Evolutionary conservation across 2,888 invertebrate genomes (phyloP), one percentile per base, ranked within the genome.

Genomic region (Campaea margaritaria): DNA sequence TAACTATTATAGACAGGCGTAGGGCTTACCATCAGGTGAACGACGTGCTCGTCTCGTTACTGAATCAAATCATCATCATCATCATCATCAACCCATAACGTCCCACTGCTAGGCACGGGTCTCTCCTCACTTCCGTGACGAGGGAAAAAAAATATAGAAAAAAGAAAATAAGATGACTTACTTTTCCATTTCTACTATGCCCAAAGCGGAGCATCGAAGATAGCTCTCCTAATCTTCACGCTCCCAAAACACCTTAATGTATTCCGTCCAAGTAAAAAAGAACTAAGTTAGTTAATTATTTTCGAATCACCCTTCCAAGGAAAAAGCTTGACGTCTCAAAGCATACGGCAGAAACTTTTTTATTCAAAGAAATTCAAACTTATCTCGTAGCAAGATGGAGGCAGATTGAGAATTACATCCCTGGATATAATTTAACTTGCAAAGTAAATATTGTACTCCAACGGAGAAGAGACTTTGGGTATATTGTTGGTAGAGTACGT

Each of bases 381-480:
- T 73, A 72, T 68, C 64, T 67, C 59, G 46, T 65, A 34, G 41
- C 63, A 53, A 59, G 59, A 62, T 68, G 62, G 52, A 69, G 63
- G 69, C 68, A 76, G 69, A 76, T 77, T 72, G 73, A 68, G 69
- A 77, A 76, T 76, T 76, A 76, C 75, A 58, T 58, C 66, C 68
- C 62, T 51, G 47, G 65, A 67, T 65, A 73, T 77, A 73, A 78
- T 76, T 78, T 74, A 67, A 67, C 69, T 72, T 63, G 65, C 55
- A 56, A 73, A 70, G 67, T 67, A 71, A 72, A 70, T 64, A 54
- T 21, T n/a, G 0, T 0, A 0, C 0, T 9, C 7, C 45, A 67
- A 46, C 38, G 36, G 7, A 68, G 69, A 68, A 45, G 21, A 0
- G 36, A 68, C 64, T 58, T 51, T 72, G 42, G 1, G 0, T 0